A percentile compares a stretch with the other conserved stretches of the same genome.
These are phyloP conservation scores for Dicrurus megarhynchus DNA, from an alignment of 2,113 vertebrate species.

Conservation along the genomic window DNA sequence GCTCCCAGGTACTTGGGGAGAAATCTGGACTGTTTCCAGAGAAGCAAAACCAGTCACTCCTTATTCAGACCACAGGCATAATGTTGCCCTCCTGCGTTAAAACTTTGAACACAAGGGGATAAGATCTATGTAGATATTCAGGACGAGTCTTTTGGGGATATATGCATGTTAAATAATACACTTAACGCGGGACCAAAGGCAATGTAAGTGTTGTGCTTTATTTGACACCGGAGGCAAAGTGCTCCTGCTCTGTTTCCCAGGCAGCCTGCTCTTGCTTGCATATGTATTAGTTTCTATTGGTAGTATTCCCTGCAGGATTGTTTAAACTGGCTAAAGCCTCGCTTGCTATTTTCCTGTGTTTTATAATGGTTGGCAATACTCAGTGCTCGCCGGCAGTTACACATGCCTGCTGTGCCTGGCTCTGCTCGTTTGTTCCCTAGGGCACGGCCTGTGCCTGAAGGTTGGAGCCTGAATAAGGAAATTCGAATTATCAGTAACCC, in stretches of 20 bases:
- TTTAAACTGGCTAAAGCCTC: neutral
- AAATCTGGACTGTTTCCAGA: neutral
- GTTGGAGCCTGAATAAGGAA: neutral
- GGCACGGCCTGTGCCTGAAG: neutral
- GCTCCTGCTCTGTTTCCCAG: neutral
- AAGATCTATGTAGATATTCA: neutral
- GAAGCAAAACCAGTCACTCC: neutral
- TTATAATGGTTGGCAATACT: neutral
- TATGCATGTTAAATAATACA: neutral
- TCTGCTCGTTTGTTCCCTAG: neutral
- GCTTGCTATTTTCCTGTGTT: neutral
- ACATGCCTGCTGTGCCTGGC: neutral
- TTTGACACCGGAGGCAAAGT: neutral
- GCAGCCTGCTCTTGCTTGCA: neutral
- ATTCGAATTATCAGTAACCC: neutral
- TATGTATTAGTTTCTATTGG: constrained; percentile 3
- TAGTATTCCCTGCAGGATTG: neutral
- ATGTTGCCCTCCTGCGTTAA: neutral
- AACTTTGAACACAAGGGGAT: neutral
- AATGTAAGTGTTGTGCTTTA: neutral
- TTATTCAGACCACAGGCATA: neutral
- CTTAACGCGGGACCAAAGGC: neutral
- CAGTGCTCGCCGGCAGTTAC: neutral
- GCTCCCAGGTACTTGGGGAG: neutral
- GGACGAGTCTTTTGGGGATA: neutral